These are phyloP conservation scores for Glyptemys insculpta DNA, from an alignment of 2,797 vertebrate species.

Conservation along the genomic window DNA sequence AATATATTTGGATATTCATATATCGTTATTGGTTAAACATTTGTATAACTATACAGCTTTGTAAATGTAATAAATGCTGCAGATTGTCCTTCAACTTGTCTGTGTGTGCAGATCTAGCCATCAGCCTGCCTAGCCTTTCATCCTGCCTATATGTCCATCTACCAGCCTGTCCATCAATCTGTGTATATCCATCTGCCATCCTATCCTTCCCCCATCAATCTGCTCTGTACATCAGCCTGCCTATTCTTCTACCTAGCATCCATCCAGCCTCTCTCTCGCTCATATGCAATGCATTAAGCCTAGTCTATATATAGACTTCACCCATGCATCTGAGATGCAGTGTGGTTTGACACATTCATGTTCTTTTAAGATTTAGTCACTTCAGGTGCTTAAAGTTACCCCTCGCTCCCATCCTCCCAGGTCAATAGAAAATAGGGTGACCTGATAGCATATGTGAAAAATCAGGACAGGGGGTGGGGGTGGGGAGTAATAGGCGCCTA, in stretches of 20 bases:
- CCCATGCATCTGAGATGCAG: background rate
- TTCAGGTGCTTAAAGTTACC: background rate
- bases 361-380: background rate
- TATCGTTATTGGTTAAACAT: constrained; percentile 53
- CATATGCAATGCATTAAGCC: background rate
- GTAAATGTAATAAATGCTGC: constrained; percentile 81
- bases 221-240: too few species aligned
- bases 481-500: too few species aligned
- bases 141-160: background rate
- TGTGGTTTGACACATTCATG: background rate
- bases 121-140: background rate
- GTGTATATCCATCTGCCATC: too few species aligned
- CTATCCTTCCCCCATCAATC: background rate
- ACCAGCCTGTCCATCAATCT: background rate
- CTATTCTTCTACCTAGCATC: too few species aligned
- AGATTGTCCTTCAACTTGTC: constrained; percentile 7
- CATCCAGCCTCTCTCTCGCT: background rate
- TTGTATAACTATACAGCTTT: constrained; percentile 76
- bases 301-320: background rate
- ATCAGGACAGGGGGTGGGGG: too few species aligned
- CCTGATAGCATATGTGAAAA: too few species aligned
- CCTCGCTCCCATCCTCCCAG: background rate
- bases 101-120: background rate
- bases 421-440: background rate
- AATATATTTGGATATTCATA: constrained; percentile 65